Evolutionary conservation across 2,888 invertebrate species (phyloP), one percentile per base, ranked within the genome.

Genomic region (Heliconius erato): DNA sequence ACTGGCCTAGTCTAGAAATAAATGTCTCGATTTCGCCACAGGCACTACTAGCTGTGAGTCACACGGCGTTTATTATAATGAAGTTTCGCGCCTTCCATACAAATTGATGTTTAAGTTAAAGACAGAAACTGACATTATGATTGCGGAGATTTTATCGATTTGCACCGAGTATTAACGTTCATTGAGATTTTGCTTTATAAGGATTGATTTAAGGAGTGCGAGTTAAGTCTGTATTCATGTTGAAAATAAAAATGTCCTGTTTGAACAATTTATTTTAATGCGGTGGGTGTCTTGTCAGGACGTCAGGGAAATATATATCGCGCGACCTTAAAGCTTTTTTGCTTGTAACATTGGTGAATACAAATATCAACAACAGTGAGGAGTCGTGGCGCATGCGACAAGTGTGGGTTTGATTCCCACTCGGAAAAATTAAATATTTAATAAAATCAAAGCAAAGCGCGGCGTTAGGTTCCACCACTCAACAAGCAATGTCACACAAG

Each of bases 1-100:
- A 84, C 87, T 87, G 87, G 88, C 87, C 88, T 87, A 87, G 88
- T 88, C 88, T 87, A 88, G 88, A 87, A 89, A 89, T 89, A 89
- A 89, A 88, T 88, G 85, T 86, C 86, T 88, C 84, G 87, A 87
- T 87, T 89, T 88, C 88, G 88, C 88, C 88, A 88, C 87, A 85
- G 87, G 87, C 86, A 83, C 86, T 84, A 84, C 83, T 82, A 81
- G 80, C 84, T 71, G 82, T 88, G 88, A 88, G 81, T 89, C 88
- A 89, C 79, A 83, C 84, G 84, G 84, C 84, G 85, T 86, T 86
- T 86, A 87, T 86, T 86, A 86, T 87, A 87, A 88, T 86, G 85
- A 85, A 79, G 86, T 86, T 87, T 85, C 86, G 85, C 86, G 86
- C 86, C 87, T 86, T 85, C 85, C 84, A 85, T 86, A 86, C 87